Conservation (phyloP, 2,113 vertebrate genomes). For the Plecotus auritus region DNA sequence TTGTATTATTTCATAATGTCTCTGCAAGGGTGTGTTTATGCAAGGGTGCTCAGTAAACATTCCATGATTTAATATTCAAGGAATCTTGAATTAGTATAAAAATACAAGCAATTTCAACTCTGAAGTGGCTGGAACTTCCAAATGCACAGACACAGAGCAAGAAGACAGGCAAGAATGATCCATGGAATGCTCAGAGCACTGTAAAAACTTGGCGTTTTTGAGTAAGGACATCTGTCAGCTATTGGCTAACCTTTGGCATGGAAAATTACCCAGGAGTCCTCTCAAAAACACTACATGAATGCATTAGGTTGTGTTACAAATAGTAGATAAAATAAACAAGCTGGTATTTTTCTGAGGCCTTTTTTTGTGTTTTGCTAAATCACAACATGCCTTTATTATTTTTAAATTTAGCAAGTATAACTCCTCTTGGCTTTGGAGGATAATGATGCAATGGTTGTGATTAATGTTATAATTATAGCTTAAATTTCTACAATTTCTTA, state of each 20-base stretch:
- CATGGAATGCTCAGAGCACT: not conserved
- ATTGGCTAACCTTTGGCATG: slow-evolving; percentile 59
- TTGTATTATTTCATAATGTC: not conserved
- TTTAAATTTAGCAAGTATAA: slow-evolving; percentile 60
- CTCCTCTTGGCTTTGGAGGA: slow-evolving; percentile 32
- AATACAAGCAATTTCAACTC: not conserved
- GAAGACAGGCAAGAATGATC: not conserved
- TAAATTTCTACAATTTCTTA: slow-evolving; percentile 50
- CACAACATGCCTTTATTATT: slow-evolving; percentile 52
- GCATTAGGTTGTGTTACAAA: slow-evolving; percentile 49
- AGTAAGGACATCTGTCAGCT: slow-evolving; percentile 56
- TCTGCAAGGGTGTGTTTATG: not conserved
- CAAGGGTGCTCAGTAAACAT: not conserved
- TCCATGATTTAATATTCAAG: not conserved
- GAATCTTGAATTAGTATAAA: slow-evolving; percentile 9
- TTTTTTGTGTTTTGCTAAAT: slow-evolving; percentile 57
- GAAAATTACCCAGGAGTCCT: slow-evolving; percentile 58
- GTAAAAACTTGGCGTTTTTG: slow-evolving; percentile 24
- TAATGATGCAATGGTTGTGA: slow-evolving; percentile 55
- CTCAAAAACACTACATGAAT: slow-evolving; percentile 44
- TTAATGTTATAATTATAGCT: slow-evolving; percentile 58
- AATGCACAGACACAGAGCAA: not conserved
- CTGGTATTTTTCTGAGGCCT: slow-evolving; percentile 40
- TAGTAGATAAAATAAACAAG: slow-evolving; percentile 62
- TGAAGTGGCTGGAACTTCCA: not conserved